Conservation (phyloP, 1,140 invertebrate genomes). For the Melipona quadrifasciata region DNA sequence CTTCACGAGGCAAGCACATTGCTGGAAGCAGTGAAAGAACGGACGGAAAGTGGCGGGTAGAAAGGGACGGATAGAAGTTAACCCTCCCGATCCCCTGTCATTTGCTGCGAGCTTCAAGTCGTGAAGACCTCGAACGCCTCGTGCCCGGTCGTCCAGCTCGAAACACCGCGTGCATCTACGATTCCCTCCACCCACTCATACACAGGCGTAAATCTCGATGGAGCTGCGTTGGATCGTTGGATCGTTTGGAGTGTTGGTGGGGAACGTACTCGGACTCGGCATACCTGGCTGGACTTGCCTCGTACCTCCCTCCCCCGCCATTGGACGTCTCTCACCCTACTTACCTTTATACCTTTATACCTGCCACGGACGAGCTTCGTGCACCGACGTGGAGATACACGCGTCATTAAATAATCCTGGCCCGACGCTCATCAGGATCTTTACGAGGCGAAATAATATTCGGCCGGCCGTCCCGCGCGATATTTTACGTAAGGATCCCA, state of each 20-base stretch:
- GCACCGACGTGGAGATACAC: conserved; percentile 59
- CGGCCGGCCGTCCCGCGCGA: conserved; percentile 48
- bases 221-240: background rate
- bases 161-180: conserved; percentile 30
- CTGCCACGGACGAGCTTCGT: conserved; percentile 58
- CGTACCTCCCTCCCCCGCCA: conserved; percentile 9
- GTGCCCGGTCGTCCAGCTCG: conserved; percentile 37
- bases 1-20: conserved; percentile 7
- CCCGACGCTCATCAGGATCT: conserved; percentile 76
- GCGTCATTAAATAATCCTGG: conserved; percentile 78
- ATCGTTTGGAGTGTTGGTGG: background rate
- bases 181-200: conserved; percentile 50
- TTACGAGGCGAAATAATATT: conserved; percentile 77
- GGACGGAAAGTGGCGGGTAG: conserved; percentile 27
- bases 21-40: background rate
- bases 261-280: conserved; percentile 22
- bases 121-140: conserved; percentile 37
- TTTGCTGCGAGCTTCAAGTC: conserved; percentile 55
- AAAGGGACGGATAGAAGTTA: conserved; percentile 28
- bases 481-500: conserved; percentile 62
- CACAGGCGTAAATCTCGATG: conserved; percentile 57
- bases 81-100: conserved; percentile 56
- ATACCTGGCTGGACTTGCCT: conserved; percentile 40
- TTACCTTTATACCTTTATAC: conserved; percentile 75
- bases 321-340: conserved; percentile 23